phyloP scores from a whole-genome alignment of 2,888 invertebrate species.

The Sthenelais limicola region DNA sequence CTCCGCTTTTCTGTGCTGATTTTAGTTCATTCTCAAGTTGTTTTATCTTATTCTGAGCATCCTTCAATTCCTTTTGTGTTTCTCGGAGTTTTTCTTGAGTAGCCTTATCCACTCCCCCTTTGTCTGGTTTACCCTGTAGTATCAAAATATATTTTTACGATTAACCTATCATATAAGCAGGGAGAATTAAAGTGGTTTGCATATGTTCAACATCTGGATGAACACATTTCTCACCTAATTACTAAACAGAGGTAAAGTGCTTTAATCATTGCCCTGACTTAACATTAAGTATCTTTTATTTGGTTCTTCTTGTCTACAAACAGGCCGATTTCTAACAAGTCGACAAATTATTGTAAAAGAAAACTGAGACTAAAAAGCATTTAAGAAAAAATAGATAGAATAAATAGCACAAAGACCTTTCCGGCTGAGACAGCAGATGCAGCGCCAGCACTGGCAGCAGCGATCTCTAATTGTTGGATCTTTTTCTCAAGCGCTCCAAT shows the following conservation, averaged over 20 bases:
- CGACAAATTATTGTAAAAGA: too few species aligned
- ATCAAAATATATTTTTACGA: too few species aligned
- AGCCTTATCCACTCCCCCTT: constrained; percentile 47
- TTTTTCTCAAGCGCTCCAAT: constrained; percentile 58
- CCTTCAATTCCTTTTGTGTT: constrained; percentile 60
- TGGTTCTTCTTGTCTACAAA: too few species aligned
- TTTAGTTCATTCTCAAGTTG: constrained; percentile 58
- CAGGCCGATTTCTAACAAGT: too few species aligned
- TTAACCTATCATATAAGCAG: too few species aligned
- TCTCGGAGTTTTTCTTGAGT: constrained; percentile 55
- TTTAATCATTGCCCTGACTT: too few species aligned
- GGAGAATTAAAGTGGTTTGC: neutral
- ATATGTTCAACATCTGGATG: too few species aligned
- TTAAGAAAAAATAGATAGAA: too few species aligned
- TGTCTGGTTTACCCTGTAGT: constrained; percentile 3
- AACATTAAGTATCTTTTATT: too few species aligned
- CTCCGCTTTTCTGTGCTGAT: constrained; percentile 44
- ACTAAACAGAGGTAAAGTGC: too few species aligned
- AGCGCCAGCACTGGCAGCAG: constrained; percentile 49
- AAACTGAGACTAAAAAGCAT: too few species aligned
- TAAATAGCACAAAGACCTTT: constrained; percentile 9
- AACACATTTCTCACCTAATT: too few species aligned
- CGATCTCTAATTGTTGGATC: constrained; percentile 27
- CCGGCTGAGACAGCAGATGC: constrained; percentile 45
- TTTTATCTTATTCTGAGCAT: constrained; percentile 60